Percentiles rank a stretch among this genome's conserved stretches.
Conservation (phyloP, 2,113 vertebrate species). For the Bufo bufo region DNA sequence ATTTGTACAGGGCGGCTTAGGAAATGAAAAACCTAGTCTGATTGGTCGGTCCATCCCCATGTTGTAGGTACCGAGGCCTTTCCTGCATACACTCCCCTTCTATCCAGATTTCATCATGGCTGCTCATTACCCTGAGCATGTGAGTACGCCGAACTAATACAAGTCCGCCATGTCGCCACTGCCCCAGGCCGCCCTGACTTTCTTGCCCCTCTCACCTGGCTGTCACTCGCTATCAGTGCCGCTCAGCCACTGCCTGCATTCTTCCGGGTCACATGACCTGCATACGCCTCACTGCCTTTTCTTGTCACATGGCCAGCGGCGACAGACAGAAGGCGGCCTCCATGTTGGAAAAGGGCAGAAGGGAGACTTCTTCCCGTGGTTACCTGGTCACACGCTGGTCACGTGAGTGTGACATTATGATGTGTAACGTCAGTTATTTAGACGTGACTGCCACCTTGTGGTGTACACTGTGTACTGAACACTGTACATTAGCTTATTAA, state of each 20-base stretch:
- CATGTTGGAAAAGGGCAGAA: neutral
- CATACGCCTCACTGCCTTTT: neutral
- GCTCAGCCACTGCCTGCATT: constrained; percentile 7
- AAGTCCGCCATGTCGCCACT: neutral
- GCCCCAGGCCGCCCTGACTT: neutral
- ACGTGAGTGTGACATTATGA: neutral
- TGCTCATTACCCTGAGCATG: no score
- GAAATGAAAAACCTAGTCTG: neutral
- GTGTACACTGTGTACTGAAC: neutral
- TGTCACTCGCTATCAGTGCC: constrained; percentile 4
- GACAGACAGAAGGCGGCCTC: neutral
- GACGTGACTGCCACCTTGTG: neutral
- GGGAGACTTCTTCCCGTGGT: neutral
- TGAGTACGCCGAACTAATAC: no score
- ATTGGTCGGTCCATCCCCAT: neutral
- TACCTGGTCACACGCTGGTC: neutral
- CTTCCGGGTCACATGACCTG: constrained; percentile 49
- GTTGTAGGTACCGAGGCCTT: neutral
- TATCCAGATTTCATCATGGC: neutral
- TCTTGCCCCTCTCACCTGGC: neutral
- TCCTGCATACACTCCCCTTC: neutral
- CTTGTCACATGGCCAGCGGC: neutral
- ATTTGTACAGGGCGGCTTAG: neutral
- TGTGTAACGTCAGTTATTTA: neutral
- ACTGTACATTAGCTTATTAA: neutral